phyloP scores from a whole-genome alignment of 2,797 vertebrate species.

The Sebastes taczanowskii region DNA sequence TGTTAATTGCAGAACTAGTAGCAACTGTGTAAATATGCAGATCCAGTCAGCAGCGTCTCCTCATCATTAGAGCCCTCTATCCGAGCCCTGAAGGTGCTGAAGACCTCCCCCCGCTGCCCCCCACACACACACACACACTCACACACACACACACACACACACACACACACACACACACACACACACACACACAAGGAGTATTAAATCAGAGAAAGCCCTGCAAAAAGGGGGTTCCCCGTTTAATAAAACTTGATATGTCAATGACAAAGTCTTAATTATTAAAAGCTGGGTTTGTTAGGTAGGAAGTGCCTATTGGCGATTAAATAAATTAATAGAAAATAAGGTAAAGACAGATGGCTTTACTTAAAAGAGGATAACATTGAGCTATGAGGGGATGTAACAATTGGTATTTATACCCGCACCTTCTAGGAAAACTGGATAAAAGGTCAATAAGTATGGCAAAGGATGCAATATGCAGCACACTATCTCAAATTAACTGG shows the following conservation, averaged over 20 bases:
- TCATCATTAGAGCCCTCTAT: no score
- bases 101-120: no score
- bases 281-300: not conserved
- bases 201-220: not conserved
- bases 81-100: no score
- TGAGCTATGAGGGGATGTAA: not conserved
- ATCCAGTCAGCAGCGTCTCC: no score
- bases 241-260: no score
- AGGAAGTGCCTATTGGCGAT: not conserved
- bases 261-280: not conserved
- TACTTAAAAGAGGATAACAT: not conserved
- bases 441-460: not conserved
- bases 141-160: no score
- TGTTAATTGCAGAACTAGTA: no score
- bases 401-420: not conserved
- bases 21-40: no score
- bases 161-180: no score
- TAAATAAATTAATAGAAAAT: not conserved
- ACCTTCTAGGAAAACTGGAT: not conserved
- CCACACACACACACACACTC: no score
- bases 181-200: no score
- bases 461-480: not conserved
- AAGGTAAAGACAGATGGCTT: not conserved
- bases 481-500: not conserved
- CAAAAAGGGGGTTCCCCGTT: not conserved